Conservation (phyloP, 2,113 vertebrate genomes). For the Elephas maximus region DNA sequence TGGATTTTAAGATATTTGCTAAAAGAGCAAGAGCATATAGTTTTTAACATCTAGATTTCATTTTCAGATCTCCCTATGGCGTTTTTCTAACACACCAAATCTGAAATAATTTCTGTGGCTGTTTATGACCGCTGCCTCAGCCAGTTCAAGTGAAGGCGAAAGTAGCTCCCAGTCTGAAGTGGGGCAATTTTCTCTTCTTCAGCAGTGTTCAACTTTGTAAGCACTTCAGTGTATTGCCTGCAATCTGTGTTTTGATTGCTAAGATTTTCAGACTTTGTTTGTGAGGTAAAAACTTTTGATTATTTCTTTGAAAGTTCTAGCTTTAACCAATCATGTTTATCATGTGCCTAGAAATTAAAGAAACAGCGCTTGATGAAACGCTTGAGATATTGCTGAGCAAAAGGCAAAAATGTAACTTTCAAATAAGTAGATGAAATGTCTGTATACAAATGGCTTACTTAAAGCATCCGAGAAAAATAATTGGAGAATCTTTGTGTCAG, state of each 20-base stretch:
- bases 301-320: conserved; percentile 96
- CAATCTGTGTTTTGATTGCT: conserved; percentile 96
- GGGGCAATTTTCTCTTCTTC: conserved; percentile 96
- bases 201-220: conserved; percentile 96
- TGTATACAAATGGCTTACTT: background rate
- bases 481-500: background rate
- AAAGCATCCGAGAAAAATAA: background rate
- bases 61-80: background rate
- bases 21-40: background rate
- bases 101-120: background rate
- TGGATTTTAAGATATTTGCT: conserved; percentile 22
- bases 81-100: conserved; percentile 21
- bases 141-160: conserved; percentile 7
- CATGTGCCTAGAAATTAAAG: conserved; percentile 16
- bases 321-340: conserved; percentile 91
- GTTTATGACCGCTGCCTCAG: background rate
- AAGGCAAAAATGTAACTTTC: conserved; percentile 26
- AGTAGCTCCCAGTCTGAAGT: conserved; percentile 91
- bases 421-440: background rate
- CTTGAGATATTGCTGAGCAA: background rate
- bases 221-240: conserved; percentile 95
- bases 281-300: conserved; percentile 94
- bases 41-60: conserved; percentile 27
- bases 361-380: background rate
- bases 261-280: conserved; percentile 96